A percentile compares a stretch with the other conserved stretches of the same genome.
phyloP scores from a whole-genome alignment of 2,797 vertebrate genomes.

The Steatocranus sp. region DNA sequence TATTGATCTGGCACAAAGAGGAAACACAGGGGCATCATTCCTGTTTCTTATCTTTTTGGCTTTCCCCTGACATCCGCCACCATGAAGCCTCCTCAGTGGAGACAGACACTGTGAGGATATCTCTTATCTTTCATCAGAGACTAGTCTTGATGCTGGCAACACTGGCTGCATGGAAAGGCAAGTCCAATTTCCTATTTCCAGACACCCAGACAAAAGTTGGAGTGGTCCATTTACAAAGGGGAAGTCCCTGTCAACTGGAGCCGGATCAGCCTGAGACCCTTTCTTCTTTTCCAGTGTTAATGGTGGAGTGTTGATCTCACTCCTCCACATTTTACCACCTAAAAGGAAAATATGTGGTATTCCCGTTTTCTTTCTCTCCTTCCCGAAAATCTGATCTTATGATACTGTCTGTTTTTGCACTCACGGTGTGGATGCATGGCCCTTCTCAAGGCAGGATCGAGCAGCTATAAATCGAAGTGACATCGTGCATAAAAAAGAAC shows the following conservation, averaged over 20 bases:
- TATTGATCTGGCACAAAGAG: conserved; percentile 70
- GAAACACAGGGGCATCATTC: conserved; percentile 75
- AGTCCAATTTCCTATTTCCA: conserved; percentile 13
- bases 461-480: conserved; percentile 30
- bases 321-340: conserved; percentile 2
- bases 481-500: conserved; percentile 18
- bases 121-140: conserved; percentile 47
- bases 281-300: neutral
- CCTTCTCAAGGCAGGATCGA: neutral
- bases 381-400: conserved; percentile 31
- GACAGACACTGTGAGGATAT: conserved; percentile 56
- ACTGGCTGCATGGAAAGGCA: neutral
- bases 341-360: neutral
- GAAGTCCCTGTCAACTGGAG: conserved; percentile 39
- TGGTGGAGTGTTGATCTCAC: neutral
- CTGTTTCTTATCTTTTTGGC: conserved; percentile 70
- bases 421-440: conserved; percentile 13
- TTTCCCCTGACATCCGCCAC: conserved; percentile 73
- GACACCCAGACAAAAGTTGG: conserved; percentile 13
- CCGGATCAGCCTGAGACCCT: neutral
- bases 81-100: conserved; percentile 60
- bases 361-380: conserved; percentile 18
- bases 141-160: conserved; percentile 46
- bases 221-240: conserved; percentile 30
- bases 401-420: conserved; percentile 54